Evolutionary conservation across 2,888 invertebrate genomes (phyloP).

Genomic region (Ferrisia virgata): DNA sequence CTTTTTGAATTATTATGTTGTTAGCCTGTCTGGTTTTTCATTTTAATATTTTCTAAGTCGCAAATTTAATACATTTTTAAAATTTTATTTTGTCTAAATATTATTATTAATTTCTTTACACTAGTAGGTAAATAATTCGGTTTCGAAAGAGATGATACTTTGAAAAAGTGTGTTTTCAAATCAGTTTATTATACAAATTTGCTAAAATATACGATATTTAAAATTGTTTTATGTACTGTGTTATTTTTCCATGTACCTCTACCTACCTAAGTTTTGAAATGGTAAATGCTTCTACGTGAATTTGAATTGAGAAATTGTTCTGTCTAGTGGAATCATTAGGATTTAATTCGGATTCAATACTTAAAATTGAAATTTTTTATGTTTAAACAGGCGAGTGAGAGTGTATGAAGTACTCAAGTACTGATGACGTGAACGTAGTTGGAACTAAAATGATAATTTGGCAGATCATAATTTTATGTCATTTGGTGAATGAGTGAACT

Average conservation of each 20-base stretch:
- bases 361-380: too few relatives aligned
- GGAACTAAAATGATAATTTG: too few relatives aligned
- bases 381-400: too few relatives aligned
- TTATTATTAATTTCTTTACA: constrained; percentile 33
- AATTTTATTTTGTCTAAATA: constrained; percentile 39
- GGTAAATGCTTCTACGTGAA: too few relatives aligned
- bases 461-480: too few relatives aligned
- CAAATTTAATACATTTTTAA: constrained; percentile 40
- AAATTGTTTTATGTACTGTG: constrained; percentile 22
- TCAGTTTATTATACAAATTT: constrained; percentile 36
- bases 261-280: too few relatives aligned
- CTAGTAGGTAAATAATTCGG: constrained; percentile 31
- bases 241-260: neutral
- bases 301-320: too few relatives aligned
- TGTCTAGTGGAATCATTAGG: too few relatives aligned
- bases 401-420: too few relatives aligned
- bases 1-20: constrained; percentile 21
- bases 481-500: too few relatives aligned
- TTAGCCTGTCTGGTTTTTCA: constrained; percentile 38
- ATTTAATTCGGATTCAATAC: too few relatives aligned
- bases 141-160: constrained; percentile 1
- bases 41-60: constrained; percentile 42
- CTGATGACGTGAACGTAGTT: too few relatives aligned
- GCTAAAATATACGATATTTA: constrained; percentile 34
- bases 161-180: constrained; percentile 25